Evolutionary conservation across 2,888 invertebrate genomes (phyloP).

Genomic region (Lepidocyrtoides sp.): DNA sequence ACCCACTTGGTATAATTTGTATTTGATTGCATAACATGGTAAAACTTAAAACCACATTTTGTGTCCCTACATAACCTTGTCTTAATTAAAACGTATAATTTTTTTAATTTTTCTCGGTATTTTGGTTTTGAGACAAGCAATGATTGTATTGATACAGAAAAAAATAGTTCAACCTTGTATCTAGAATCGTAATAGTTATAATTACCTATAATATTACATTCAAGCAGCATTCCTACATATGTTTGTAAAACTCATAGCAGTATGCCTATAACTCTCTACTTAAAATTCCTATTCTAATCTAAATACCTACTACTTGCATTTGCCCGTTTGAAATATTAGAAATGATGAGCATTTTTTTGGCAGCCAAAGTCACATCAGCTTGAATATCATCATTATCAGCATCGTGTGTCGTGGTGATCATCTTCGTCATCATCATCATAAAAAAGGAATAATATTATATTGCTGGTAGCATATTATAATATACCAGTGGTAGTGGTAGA

Average conservation of each 20-base stretch:
- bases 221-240: not conserved
- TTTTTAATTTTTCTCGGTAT: no score
- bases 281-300: no score
- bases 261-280: not conserved
- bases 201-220: not conserved
- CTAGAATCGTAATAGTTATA: no score
- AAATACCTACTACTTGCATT: not conserved
- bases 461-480: not conserved
- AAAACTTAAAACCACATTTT: no score
- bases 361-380: conserved; percentile 26
- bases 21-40: no score
- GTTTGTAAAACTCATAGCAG: not conserved
- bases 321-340: not conserved
- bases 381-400: conserved; percentile 19
- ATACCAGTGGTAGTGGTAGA: not conserved
- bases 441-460: conserved; percentile 16
- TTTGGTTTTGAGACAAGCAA: no score
- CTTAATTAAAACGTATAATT: no score
- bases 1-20: no score
- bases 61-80: no score
- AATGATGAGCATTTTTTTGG: conserved; percentile 47
- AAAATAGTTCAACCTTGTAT: no score
- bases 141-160: no score
- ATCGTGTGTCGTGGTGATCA: conserved; percentile 15
- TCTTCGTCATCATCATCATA: not conserved